Percentiles rank a stretch among this genome's conserved stretches.
Conservation (phyloP, 2,113 vertebrate genomes). For the Alexandromys fortis region DNA sequence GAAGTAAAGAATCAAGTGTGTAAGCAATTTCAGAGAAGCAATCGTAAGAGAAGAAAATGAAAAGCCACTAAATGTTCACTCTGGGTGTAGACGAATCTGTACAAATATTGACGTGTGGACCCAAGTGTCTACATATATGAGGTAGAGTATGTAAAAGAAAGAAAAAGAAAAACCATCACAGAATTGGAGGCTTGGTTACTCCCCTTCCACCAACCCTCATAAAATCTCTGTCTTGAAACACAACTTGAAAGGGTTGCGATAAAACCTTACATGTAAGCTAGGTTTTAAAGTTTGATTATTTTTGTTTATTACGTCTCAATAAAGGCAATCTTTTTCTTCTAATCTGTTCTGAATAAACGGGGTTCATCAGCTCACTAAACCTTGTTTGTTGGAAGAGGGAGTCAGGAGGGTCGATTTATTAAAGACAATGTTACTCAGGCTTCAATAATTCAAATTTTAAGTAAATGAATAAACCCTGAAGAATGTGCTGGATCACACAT, state of each 20-base stretch:
- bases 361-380: neutral
- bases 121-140: neutral
- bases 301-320: constrained; percentile 26
- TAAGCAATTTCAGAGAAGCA: constrained; percentile 63
- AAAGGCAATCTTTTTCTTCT: constrained; percentile 5
- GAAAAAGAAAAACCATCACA: constrained; percentile 13
- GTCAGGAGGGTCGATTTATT: neutral
- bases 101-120: neutral
- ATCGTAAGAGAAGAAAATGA: constrained; percentile 58
- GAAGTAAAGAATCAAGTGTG: constrained; percentile 70
- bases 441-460: neutral
- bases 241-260: neutral
- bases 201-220: neutral
- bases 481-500: neutral
- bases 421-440: neutral
- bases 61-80: constrained; percentile 37
- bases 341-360: constrained; percentile 1
- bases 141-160: constrained; percentile 41
- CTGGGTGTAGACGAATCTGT: neutral
- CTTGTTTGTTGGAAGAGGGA: neutral
- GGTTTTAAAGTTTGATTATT: constrained; percentile 26
- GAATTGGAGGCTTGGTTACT: neutral
- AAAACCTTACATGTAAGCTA: neutral
- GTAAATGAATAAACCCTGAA: constrained; percentile 26
- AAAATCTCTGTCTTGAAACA: neutral